A percentile compares a stretch with the other conserved stretches of the same genome.
These are phyloP conservation scores for Sarcophaga bullata DNA, from an alignment of 1,140 invertebrate genomes.

Conservation along the genomic window DNA sequence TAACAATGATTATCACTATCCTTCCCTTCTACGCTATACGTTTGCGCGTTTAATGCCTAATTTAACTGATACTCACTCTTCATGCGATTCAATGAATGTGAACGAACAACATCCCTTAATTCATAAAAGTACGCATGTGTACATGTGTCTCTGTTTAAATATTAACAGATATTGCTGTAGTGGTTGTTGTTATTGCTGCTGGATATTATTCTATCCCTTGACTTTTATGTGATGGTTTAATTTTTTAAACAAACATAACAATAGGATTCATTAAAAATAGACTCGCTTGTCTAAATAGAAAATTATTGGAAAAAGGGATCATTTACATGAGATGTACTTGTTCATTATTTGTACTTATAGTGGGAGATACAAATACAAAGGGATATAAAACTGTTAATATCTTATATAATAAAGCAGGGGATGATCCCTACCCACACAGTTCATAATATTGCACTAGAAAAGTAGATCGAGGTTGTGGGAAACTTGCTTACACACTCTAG, in stretches of 20 bases:
- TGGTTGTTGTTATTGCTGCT: not conserved
- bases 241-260: conserved; percentile 36
- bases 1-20: not conserved
- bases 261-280: conserved; percentile 29
- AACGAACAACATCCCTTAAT: not conserved
- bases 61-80: not conserved
- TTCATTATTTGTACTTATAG: too few relatives aligned
- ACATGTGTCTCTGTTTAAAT: not conserved
- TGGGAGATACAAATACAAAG: too few relatives aligned
- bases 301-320: too few relatives aligned
- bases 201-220: not conserved
- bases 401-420: too few relatives aligned
- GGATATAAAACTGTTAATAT: too few relatives aligned
- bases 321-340: too few relatives aligned
- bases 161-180: not conserved
- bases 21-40: not conserved
- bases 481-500: too few relatives aligned
- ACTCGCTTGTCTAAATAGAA: too few relatives aligned
- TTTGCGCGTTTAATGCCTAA: conserved; percentile 30
- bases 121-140: not conserved
- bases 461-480: too few relatives aligned
- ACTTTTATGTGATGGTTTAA: conserved; percentile 33
- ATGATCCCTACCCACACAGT: too few relatives aligned
- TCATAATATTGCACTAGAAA: too few relatives aligned
- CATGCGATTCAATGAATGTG: not conserved